Conservation (phyloP, 2,888 invertebrate species). For the Matsumyia berberina region DNA sequence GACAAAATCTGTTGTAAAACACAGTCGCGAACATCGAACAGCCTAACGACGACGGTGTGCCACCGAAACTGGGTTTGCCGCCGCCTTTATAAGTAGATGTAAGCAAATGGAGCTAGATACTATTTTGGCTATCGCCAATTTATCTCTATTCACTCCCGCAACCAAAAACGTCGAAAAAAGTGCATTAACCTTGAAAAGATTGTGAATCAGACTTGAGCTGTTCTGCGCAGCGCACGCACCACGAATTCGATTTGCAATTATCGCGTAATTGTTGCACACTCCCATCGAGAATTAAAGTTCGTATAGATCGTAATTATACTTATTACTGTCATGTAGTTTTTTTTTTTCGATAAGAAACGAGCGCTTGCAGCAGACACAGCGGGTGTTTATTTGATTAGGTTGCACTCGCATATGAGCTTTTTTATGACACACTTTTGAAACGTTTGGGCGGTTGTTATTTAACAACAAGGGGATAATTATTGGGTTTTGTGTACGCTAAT, state of each 20-base stretch:
- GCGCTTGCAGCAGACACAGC: conserved; percentile 13
- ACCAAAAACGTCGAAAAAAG: conserved; percentile 22
- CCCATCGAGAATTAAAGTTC: conserved; percentile 13
- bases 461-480: conserved; percentile 64
- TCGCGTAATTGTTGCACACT: conserved; percentile 68
- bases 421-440: conserved; percentile 50
- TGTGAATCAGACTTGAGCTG: not conserved
- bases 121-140: conserved; percentile 71
- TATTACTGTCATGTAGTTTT: conserved; percentile 49
- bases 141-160: conserved; percentile 59
- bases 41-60: conserved; percentile 55
- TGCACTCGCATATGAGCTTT: conserved; percentile 1
- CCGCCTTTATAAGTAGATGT: not conserved
- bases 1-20: conserved; percentile 50
- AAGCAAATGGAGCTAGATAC: conserved; percentile 40
- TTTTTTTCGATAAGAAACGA: not conserved
- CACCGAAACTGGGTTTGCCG: conserved; percentile 52
- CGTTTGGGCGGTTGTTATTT: conserved; percentile 62
- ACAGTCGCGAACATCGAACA: conserved; percentile 60
- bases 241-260: conserved; percentile 66
- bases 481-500: conserved; percentile 56
- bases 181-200: conserved; percentile 67
- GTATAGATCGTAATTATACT: conserved; percentile 51
- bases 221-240: conserved; percentile 5
- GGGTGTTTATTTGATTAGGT: conserved; percentile 58